A percentile compares a stretch with the other conserved stretches of the same genome.
These are phyloP conservation scores for Drosophila algonquin DNA, from an alignment of 2,888 invertebrate species.

Conservation along the genomic window DNA sequence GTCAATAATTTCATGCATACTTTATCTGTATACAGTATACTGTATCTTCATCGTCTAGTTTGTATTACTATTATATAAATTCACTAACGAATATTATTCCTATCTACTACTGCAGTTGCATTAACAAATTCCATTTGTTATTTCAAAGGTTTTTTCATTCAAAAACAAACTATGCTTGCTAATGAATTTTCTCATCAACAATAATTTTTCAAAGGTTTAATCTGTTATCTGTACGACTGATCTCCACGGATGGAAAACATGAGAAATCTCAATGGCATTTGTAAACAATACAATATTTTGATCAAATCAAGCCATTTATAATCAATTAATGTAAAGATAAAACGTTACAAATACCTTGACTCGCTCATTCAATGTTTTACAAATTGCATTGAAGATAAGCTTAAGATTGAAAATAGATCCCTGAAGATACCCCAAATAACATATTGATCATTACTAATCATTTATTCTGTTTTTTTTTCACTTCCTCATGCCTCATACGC, in stretches of 20 bases:
- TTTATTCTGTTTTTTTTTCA: slow-evolving; percentile 2
- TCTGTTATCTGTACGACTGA: slow-evolving; percentile 4
- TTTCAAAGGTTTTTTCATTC: background rate
- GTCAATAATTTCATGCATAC: too few relatives aligned
- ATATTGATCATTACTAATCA: background rate
- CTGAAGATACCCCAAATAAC: background rate
- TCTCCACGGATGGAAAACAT: background rate
- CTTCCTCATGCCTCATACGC: slow-evolving; percentile 1
- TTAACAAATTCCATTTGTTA: background rate
- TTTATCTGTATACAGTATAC: too few relatives aligned
- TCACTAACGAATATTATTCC: background rate
- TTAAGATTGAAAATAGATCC: background rate
- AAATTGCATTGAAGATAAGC: background rate
- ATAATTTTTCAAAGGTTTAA: background rate
- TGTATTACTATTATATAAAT: too few relatives aligned
- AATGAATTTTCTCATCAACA: background rate
- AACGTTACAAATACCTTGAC: background rate
- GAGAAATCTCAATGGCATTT: slow-evolving; percentile 13
- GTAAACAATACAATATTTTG: slow-evolving; percentile 1
- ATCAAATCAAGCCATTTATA: slow-evolving; percentile 8
- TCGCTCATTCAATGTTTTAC: background rate
- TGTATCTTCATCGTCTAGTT: too few relatives aligned
- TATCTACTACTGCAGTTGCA: background rate
- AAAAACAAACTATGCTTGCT: too few relatives aligned
- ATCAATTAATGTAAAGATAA: background rate